A percentile compares a stretch with the other conserved stretches of the same genome.
These are phyloP conservation scores for Scarus forsteni DNA, from an alignment of 2,797 vertebrate genomes.

Conservation along the genomic window DNA sequence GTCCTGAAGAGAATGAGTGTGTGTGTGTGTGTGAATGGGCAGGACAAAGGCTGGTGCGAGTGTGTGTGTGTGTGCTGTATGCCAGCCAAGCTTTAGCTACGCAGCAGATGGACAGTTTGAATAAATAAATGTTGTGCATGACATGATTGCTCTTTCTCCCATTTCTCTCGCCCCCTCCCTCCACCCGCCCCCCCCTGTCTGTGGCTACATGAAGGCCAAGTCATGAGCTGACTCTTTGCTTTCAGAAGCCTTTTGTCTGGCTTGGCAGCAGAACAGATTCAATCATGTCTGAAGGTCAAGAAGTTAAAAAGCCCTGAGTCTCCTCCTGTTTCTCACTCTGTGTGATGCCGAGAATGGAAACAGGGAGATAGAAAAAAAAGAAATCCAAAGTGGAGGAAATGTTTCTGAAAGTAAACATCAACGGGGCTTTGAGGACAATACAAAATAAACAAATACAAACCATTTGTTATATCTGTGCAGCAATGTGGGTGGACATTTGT, in stretches of 20 bases:
- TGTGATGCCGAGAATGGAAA: slow-evolving; percentile 34
- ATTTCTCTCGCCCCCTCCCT: slow-evolving; percentile 3
- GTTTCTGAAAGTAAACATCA: slow-evolving; percentile 50
- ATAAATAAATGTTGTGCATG: slow-evolving; percentile 81
- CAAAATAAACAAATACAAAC: slow-evolving; percentile 9
- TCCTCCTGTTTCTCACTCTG: slow-evolving; percentile 57
- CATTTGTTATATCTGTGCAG: not conserved
- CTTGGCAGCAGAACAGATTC: slow-evolving; percentile 74
- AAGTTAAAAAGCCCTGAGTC: slow-evolving; percentile 71
- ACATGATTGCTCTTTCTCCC: slow-evolving; percentile 50
- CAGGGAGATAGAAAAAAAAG: slow-evolving; percentile 9
- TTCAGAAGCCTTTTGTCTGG: slow-evolving; percentile 70
- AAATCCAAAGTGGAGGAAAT: slow-evolving; percentile 46
- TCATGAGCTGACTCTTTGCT: slow-evolving; percentile 72
- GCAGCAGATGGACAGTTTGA: slow-evolving; percentile 82
- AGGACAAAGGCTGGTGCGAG: slow-evolving; percentile 9
- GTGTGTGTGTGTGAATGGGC: slow-evolving; percentile 20
- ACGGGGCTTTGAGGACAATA: slow-evolving; percentile 10
- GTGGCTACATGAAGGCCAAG: slow-evolving; percentile 66
- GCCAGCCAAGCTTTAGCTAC: slow-evolving; percentile 66
- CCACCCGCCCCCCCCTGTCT: slow-evolving; percentile 29
- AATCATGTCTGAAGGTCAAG: slow-evolving; percentile 79
- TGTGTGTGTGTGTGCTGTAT: slow-evolving; percentile 23
- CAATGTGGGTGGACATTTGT: not conserved
- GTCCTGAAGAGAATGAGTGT: slow-evolving; percentile 21